A percentile compares a stretch with the other conserved stretches of the same genome.
These are phyloP conservation scores for Macrosiphum euphorbiae DNA, from an alignment of 2,888 invertebrate species.

Conservation along the genomic window DNA sequence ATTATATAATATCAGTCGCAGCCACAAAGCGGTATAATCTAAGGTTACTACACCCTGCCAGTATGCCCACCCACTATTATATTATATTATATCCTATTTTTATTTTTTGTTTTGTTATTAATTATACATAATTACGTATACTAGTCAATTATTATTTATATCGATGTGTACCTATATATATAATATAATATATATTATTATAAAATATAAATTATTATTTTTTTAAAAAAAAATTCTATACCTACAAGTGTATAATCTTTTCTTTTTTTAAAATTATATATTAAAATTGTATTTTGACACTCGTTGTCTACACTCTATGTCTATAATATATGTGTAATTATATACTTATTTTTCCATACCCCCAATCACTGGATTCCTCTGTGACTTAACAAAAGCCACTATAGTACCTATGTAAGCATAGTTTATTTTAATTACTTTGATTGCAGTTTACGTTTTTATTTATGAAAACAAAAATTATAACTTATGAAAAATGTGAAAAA, in stretches of 20 bases:
- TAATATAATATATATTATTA: background rate
- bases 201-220: background rate
- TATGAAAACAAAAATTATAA: background rate
- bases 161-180: conserved; percentile 4
- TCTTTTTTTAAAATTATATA: background rate
- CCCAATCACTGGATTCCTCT: background rate
- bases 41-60: background rate
- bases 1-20: background rate
- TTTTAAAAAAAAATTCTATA: background rate
- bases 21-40: background rate
- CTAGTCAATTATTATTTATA: conserved; percentile 55
- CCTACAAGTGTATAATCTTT: background rate
- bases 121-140: conserved; percentile 4
- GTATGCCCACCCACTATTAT: background rate
- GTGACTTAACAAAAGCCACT: background rate
- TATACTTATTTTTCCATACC: background rate
- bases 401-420: background rate
- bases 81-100: conserved; percentile 36
- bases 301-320: background rate
- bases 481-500: background rate
- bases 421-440: background rate
- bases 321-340: background rate
- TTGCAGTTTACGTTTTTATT: background rate
- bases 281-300: conserved; percentile 29
- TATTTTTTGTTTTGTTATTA: conserved; percentile 47